Evolutionary conservation across 2,888 invertebrate species (phyloP).

Genomic region (Yponomeuta evonymella): DNA sequence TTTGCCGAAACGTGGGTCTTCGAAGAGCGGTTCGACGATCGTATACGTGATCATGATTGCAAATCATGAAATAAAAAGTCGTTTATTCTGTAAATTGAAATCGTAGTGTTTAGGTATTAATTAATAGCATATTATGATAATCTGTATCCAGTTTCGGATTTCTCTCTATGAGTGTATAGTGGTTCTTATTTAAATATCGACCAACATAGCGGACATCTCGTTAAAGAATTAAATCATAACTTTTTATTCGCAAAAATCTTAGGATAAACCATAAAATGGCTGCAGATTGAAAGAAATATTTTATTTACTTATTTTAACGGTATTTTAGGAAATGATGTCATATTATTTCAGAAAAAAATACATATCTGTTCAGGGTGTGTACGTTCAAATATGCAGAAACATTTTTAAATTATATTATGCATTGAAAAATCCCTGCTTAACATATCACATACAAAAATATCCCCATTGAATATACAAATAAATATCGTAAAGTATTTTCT

Average conservation of each 20-base stretch:
- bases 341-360: constrained; percentile 42
- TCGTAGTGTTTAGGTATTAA: constrained; percentile 67
- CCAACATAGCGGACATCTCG: constrained; percentile 74
- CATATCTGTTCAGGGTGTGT: constrained; percentile 67
- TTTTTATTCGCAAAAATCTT: constrained; percentile 46
- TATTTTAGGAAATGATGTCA: constrained; percentile 62
- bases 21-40: constrained; percentile 69
- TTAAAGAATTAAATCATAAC: constrained; percentile 70
- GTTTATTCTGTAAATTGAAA: constrained; percentile 65
- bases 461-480: constrained; percentile 29
- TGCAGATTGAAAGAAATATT: constrained; percentile 67
- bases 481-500: constrained; percentile 33
- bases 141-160: constrained; percentile 74
- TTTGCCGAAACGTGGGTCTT: constrained; percentile 34
- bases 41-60: constrained; percentile 73
- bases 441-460: constrained; percentile 63
- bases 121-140: constrained; percentile 62
- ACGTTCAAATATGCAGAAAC: constrained; percentile 23
- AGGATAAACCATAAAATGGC: constrained; percentile 74
- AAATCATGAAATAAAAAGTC: constrained; percentile 66
- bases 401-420: constrained; percentile 17
- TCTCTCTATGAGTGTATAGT: constrained; percentile 76
- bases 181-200: constrained; percentile 75
- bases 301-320: constrained; percentile 58
- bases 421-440: constrained; percentile 34